These are phyloP conservation scores for Bradysia coprophila DNA, from an alignment of 1,140 invertebrate genomes.

Conservation along the genomic window DNA sequence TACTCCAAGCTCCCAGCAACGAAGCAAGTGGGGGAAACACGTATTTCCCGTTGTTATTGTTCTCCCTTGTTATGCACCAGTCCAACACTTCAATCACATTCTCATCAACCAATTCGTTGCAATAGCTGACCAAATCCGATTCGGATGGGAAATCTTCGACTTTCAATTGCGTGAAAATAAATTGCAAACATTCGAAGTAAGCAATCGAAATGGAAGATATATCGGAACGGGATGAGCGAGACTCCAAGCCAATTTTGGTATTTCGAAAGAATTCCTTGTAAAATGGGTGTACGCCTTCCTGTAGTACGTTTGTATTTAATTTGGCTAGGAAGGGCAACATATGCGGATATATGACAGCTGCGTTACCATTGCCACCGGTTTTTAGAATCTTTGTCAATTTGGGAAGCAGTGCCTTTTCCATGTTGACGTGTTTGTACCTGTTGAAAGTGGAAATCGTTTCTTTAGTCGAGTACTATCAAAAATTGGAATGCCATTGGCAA, in stretches of 20 bases:
- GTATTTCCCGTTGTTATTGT: too few relatives aligned
- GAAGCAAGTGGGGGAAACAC: too few relatives aligned
- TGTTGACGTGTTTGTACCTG: conserved; percentile 45
- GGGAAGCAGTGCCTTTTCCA: conserved; percentile 48
- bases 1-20: too few relatives aligned
- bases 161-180: conserved; percentile 32
- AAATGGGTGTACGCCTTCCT: conserved; percentile 32
- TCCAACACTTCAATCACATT: too few relatives aligned
- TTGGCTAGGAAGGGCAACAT: conserved; percentile 53
- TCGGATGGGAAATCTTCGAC: conserved; percentile 8
- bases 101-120: too few relatives aligned
- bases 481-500: conserved; percentile 27
- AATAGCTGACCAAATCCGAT: too few relatives aligned
- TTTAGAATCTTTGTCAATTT: conserved; percentile 46
- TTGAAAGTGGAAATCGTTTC: conserved; percentile 2
- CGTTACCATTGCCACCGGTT: conserved; percentile 53
- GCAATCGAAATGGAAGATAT: conserved; percentile 35
- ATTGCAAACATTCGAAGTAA: conserved; percentile 51
- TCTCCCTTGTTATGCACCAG: too few relatives aligned
- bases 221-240: conserved; percentile 25
- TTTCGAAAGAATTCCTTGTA: conserved; percentile 48
- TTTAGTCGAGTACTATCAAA: background rate
- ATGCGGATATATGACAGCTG: conserved; percentile 46
- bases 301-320: conserved; percentile 28
- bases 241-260: conserved; percentile 19